Base-by-base conservation (phyloP, 2,888 invertebrate species). In the Leptogaster cylindrica region DNA sequence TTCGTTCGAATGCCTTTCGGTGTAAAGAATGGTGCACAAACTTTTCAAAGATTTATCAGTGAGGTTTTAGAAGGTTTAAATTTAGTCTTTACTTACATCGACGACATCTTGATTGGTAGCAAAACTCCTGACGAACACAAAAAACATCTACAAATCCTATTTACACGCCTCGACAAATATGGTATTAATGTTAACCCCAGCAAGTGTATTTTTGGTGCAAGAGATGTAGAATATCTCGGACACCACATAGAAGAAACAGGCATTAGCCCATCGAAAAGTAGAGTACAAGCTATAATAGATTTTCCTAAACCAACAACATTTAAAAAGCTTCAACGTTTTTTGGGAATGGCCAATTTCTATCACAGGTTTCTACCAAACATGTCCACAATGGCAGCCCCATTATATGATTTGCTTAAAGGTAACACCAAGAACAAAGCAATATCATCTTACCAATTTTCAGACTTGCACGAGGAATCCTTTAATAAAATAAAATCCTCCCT, bases 381-480 rank as follows among this genome's bases (percentile, higher is more conserved):
- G 4, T 3, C 46, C 3, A 4, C 12, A 46, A 5, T 46, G 18
- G 14, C 46, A 3, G 3, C 20, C 4, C 46, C 46, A 75, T 75
- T 90, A 90, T 10, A 82, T n/a, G n/a, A n/a, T 79, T 68, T 85
- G 82, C 2, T 14, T 14, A 16, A 46, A 14, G 46, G 4, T 5
- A 5, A 46, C 14, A 16, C 64, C 20, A 48, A 64, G 18, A 36
- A 64, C n/a, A 14, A 31, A 12, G 46, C 39, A 28, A 8, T 14
- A 2, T 27, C 66, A 14, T 52, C 46, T 46, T 10, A 44, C 10
- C 41, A 44, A 8, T 39, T 52, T n/a, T n/a, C n/a, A n/a, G n/a
- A n/a, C n/a, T n/a, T n/a, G n/a, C n/a, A n/a, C n/a, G n/a, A n/a
- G n/a, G n/a, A n/a, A n/a, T n/a, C n/a, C n/a, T n/a, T n/a, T n/a